A percentile compares a stretch with the other conserved stretches of the same genome.
phyloP scores from a whole-genome alignment of 1,140 invertebrate genomes.

The Ostrea denselamellosa region DNA sequence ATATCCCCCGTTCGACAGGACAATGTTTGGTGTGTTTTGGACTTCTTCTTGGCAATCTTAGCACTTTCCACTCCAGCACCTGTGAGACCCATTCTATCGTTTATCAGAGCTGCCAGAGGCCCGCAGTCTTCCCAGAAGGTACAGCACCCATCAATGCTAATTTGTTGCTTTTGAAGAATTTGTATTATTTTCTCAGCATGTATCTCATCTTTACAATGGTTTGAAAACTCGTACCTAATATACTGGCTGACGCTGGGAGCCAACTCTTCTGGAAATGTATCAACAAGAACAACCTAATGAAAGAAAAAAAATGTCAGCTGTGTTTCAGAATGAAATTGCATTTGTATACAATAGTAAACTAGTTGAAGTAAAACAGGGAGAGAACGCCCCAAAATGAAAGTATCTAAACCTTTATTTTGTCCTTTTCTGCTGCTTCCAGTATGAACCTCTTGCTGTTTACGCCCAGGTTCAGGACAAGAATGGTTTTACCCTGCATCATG shows the following conservation, averaged over 20 bases:
- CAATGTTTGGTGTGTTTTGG: constrained; percentile 57
- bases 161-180: constrained; percentile 17
- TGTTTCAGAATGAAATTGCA: not conserved
- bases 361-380: not conserved
- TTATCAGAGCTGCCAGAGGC: constrained; percentile 58
- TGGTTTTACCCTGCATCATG: constrained; percentile 52
- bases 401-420: not conserved
- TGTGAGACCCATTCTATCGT: constrained; percentile 43
- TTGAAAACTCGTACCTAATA: constrained; percentile 56
- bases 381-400: too few species aligned
- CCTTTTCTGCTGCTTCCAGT: constrained; percentile 46
- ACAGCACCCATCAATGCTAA: constrained; percentile 59
- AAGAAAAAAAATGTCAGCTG: not conserved
- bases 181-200: constrained; percentile 59
- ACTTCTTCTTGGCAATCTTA: constrained; percentile 64
- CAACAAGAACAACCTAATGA: constrained; percentile 63
- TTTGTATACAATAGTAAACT: not conserved
- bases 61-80: constrained; percentile 54
- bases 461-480: constrained; percentile 57
- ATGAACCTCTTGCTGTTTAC: constrained; percentile 44
- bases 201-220: constrained; percentile 53
- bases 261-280: constrained; percentile 17
- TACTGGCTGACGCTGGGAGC: constrained; percentile 4
- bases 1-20: constrained; percentile 48
- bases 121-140: constrained; percentile 65